Evolutionary conservation across 2,888 invertebrate genomes (phyloP).

Genomic region (Prosapia bicincta): DNA sequence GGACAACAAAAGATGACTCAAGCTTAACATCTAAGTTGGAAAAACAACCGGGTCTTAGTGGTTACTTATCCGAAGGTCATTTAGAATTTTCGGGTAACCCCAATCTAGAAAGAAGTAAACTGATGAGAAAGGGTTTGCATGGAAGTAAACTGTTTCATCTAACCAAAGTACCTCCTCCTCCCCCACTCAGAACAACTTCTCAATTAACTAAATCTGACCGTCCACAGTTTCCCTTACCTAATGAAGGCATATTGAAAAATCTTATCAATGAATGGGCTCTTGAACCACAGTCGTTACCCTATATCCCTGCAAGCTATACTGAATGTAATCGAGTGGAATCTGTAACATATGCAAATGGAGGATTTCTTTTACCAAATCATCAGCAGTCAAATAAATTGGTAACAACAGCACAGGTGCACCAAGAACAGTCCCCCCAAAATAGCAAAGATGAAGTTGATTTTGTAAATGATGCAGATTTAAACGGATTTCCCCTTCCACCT

Average conservation of each 20-base stretch:
- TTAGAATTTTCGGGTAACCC: constrained; percentile 76
- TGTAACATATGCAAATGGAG: constrained; percentile 51
- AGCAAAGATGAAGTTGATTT: constrained; percentile 33
- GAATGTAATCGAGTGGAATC: constrained; percentile 45
- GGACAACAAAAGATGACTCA: constrained; percentile 54
- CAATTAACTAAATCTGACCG: constrained; percentile 64
- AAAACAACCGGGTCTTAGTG: constrained; percentile 62
- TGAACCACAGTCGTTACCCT: constrained; percentile 62
- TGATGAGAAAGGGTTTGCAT: constrained; percentile 87
- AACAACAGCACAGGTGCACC: constrained; percentile 81
- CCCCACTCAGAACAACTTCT: constrained; percentile 82
- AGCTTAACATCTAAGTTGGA: constrained; percentile 58
- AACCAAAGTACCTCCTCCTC: constrained; percentile 80
- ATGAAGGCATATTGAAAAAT: constrained; percentile 30
- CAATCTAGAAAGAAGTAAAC: constrained; percentile 77
- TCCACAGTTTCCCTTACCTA: constrained; percentile 42
- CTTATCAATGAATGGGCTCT: constrained; percentile 39
- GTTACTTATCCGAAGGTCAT: constrained; percentile 84
- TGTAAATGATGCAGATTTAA: constrained; percentile 38
- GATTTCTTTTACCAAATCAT: constrained; percentile 46
- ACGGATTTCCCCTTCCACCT: constrained; percentile 46
- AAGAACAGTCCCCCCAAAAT: constrained; percentile 47
- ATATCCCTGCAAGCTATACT: constrained; percentile 53
- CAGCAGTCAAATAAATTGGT: constrained; percentile 58
- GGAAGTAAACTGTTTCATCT: constrained; percentile 78